phyloP scores from a whole-genome alignment of 2,888 invertebrate genomes.

The Escarpia spicata region DNA sequence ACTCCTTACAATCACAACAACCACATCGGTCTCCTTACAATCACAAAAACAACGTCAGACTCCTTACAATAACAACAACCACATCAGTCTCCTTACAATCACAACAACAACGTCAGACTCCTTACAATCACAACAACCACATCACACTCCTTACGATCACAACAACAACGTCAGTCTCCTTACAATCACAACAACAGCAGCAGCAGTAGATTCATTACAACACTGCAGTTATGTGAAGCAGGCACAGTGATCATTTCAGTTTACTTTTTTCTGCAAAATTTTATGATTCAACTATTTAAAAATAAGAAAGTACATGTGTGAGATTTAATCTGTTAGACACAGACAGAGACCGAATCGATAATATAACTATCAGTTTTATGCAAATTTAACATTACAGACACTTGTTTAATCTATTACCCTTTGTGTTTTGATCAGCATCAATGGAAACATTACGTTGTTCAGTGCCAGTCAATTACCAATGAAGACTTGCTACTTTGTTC shows the following conservation, averaged over 20 bases:
- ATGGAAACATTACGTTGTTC: too few relatives aligned
- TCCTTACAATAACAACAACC: too few relatives aligned
- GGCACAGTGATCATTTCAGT: not conserved
- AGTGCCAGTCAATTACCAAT: too few relatives aligned
- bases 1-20: too few relatives aligned
- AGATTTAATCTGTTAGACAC: not conserved
- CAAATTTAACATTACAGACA: not conserved
- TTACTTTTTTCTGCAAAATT: not conserved
- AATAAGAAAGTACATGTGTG: not conserved
- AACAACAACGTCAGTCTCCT: not conserved
- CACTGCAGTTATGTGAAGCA: not conserved
- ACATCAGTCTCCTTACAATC: constrained; percentile 49
- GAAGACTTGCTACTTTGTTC: too few relatives aligned
- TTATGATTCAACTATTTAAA: not conserved
- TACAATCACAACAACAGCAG: too few relatives aligned
- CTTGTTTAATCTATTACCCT: too few relatives aligned
- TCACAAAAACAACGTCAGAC: too few relatives aligned
- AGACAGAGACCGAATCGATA: not conserved
- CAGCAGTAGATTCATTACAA: too few relatives aligned
- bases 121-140: too few relatives aligned
- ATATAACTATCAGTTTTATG: not conserved
- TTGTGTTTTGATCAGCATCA: too few relatives aligned
- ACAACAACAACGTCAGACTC: constrained; percentile 30
- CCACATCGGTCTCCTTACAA: too few relatives aligned
- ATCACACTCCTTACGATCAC: not conserved